These are phyloP conservation scores for Tyrannus savana DNA, from an alignment of 2,113 vertebrate genomes.

Conservation along the genomic window DNA sequence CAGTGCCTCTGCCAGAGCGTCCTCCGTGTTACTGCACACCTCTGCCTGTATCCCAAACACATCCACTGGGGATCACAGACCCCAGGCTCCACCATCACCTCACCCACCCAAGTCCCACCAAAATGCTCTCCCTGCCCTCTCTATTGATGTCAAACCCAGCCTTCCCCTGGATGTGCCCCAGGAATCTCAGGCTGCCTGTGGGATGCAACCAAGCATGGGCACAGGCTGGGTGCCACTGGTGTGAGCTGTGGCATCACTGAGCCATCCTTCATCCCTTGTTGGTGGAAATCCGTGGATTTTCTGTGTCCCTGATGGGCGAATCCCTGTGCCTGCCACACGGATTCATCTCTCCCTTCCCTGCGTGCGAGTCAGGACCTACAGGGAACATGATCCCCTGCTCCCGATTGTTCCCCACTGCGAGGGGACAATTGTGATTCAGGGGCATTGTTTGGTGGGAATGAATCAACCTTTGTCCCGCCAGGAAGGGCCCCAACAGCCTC, in stretches of 20 bases:
- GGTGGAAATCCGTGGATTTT: accelerated
- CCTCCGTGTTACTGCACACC: accelerated
- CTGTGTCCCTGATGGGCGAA: accelerated
- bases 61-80: accelerated
- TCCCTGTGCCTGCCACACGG: accelerated
- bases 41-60: neutral
- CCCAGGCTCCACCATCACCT: neutral
- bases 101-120: neutral
- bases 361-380: neutral
- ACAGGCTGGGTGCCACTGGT: accelerated
- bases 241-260: accelerated
- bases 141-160: neutral
- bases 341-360: neutral
- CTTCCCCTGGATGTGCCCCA: neutral
- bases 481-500: neutral
- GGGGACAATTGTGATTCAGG: neutral
- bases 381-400: neutral
- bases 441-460: slow-evolving; percentile 20
- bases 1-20: neutral
- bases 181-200: neutral
- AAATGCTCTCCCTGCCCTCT: neutral
- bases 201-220: accelerated
- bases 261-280: accelerated
- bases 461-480: slow-evolving; percentile 12
- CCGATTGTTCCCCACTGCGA: neutral